A percentile compares a stretch with the other conserved stretches of the same genome.
phyloP scores from a whole-genome alignment of 2,797 vertebrate species.

The Coregonus sp. region DNA sequence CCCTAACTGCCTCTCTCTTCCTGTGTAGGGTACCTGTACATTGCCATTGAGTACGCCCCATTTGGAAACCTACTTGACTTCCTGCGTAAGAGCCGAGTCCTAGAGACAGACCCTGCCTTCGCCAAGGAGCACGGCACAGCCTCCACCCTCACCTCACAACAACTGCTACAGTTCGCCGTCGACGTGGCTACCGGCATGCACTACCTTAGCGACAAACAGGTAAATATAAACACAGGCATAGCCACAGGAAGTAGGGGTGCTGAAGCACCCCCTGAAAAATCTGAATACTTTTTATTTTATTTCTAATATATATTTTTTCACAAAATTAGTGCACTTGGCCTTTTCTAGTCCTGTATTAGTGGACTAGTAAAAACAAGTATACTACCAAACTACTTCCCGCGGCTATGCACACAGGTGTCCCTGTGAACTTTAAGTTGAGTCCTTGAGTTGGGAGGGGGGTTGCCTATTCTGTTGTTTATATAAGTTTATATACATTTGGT shows the following conservation, averaged over 20 bases:
- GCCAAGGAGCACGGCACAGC: slow-evolving; percentile 96
- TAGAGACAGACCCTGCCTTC: slow-evolving; percentile 96
- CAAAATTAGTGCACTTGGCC: too few species aligned
- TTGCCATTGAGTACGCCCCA: slow-evolving; percentile 95
- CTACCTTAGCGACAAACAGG: slow-evolving; percentile 99
- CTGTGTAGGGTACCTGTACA: slow-evolving; percentile 91
- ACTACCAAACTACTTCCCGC: neutral
- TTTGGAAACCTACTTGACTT: slow-evolving; percentile 96
- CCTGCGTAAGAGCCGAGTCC: slow-evolving; percentile 92
- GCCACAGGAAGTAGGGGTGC: neutral
- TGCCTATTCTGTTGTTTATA: neutral
- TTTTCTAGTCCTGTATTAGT: too few species aligned
- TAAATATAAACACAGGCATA: slow-evolving; percentile 46
- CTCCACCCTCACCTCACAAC: slow-evolving; percentile 97
- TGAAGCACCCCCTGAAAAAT: too few species aligned
- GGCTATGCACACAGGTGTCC: too few species aligned
- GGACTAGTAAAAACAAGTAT: neutral
- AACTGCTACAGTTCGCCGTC: slow-evolving; percentile 94
- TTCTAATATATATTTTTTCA: too few species aligned
- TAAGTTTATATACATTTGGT: neutral
- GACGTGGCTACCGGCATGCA: slow-evolving; percentile 98
- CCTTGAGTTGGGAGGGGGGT: neutral
- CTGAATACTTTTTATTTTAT: too few species aligned
- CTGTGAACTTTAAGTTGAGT: neutral
- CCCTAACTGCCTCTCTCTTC: neutral